Conservation (phyloP, 1,140 invertebrate species). For the Drosophila subobscura region DNA sequence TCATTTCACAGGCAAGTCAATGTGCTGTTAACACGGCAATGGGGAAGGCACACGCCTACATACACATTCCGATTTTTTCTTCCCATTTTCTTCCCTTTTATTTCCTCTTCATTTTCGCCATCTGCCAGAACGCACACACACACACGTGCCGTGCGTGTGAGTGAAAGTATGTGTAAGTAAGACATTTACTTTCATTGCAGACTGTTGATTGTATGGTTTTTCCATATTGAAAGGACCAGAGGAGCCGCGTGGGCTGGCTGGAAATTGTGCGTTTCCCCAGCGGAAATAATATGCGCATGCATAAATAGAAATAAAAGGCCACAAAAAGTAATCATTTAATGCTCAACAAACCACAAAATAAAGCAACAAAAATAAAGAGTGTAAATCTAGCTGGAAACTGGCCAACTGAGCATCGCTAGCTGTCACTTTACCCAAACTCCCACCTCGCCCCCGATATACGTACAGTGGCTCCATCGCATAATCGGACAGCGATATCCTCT, state of each 20-base stretch:
- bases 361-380: not conserved
- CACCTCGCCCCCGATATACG: no score
- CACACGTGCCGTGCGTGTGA: conserved; percentile 10
- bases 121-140: conserved; percentile 22
- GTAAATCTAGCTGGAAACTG: conserved; percentile 25
- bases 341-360: not conserved
- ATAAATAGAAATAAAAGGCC: not conserved
- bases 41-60: conserved; percentile 40
- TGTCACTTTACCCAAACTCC: conserved; percentile 20
- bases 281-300: not conserved
- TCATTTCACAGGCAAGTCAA: conserved; percentile 70
- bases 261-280: not conserved
- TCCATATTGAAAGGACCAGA: conserved; percentile 53
- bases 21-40: conserved; percentile 69
- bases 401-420: conserved; percentile 19
- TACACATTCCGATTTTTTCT: conserved; percentile 2
- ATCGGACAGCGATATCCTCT: no score
- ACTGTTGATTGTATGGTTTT: conserved; percentile 71
- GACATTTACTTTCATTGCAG: conserved; percentile 79
- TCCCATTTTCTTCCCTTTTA: conserved; percentile 18
- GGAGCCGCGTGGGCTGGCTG: not conserved
- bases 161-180: conserved; percentile 57
- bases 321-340: conserved; percentile 1
- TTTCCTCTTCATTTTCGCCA: conserved; percentile 41
- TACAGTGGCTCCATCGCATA: no score